These are phyloP conservation scores for Entomobrya multifasciata DNA, from an alignment of 2,888 invertebrate genomes.

Conservation along the genomic window DNA sequence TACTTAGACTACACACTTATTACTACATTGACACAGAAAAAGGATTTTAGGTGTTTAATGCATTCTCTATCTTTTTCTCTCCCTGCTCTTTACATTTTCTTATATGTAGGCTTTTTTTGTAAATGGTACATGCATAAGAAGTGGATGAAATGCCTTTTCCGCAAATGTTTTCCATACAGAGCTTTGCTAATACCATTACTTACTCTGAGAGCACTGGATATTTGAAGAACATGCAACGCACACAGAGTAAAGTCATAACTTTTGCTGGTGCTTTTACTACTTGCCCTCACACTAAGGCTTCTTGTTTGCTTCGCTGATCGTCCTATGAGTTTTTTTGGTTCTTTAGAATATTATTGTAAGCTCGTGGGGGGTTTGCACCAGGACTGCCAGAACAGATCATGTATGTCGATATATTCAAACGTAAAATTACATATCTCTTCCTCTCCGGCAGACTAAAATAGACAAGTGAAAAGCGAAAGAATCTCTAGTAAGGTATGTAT, in stretches of 20 bases:
- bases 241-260: slow-evolving; percentile 39
- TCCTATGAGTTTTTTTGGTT: slow-evolving; percentile 3
- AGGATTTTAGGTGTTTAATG: slow-evolving; percentile 42
- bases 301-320: slow-evolving; percentile 43
- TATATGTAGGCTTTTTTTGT: not conserved
- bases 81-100: not conserved
- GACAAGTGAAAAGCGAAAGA: slow-evolving; percentile 1
- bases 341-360: slow-evolving; percentile 66
- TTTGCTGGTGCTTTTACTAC: slow-evolving; percentile 42
- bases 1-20: too few relatives aligned
- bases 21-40: slow-evolving; percentile 34
- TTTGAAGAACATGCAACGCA: slow-evolving; percentile 31
- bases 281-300: slow-evolving; percentile 19
- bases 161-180: slow-evolving; percentile 31
- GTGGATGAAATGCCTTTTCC: slow-evolving; percentile 50
- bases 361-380: slow-evolving; percentile 51
- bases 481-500: not conserved
- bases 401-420: not conserved
- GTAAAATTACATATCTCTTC: slow-evolving; percentile 36
- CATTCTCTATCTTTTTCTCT: slow-evolving; percentile 5
- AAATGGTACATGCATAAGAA: slow-evolving; percentile 23
- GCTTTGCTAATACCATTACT: slow-evolving; percentile 35
- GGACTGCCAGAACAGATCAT: slow-evolving; percentile 49
- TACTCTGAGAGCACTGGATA: slow-evolving; percentile 43
- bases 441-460: not conserved